Evolutionary conservation across 2,888 invertebrate species (phyloP).

Genomic region (Cremastinae sp.): DNA sequence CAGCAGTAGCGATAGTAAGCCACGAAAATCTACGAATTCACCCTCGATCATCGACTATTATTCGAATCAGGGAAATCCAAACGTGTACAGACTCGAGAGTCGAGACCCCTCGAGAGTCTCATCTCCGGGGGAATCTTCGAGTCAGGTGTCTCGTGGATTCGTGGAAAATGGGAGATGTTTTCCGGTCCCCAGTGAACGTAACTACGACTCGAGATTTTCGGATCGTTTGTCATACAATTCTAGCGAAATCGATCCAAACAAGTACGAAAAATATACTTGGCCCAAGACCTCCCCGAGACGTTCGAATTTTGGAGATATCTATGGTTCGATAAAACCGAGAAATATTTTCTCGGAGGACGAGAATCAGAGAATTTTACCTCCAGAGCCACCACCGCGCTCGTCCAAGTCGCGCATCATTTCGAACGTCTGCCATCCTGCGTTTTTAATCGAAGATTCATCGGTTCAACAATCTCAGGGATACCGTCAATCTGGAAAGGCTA

Average conservation of each 20-base stretch:
- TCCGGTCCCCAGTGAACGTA: background rate
- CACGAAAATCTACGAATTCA: background rate
- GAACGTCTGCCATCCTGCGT: conserved; percentile 33
- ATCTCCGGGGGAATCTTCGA: background rate
- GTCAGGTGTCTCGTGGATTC: background rate
- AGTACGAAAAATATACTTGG: conserved; percentile 44
- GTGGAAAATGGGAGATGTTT: conserved; percentile 10
- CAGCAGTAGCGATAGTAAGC: conserved; percentile 44
- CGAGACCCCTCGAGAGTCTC: conserved; percentile 1
- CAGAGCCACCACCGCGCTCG: conserved; percentile 91
- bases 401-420: conserved; percentile 78
- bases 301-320: conserved; percentile 10
- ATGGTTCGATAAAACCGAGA: conserved; percentile 35
- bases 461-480: conserved; percentile 8
- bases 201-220: background rate
- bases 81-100: background rate
- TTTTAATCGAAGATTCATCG: conserved; percentile 6
- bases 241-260: conserved; percentile 32
- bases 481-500: background rate
- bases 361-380: conserved; percentile 81
- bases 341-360: background rate
- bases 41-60: background rate
- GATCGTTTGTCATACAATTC: conserved; percentile 10
- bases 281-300: conserved; percentile 21
- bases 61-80: conserved; percentile 12